phyloP scores from a whole-genome alignment of 2,113 vertebrate genomes.

The Conger conger region DNA sequence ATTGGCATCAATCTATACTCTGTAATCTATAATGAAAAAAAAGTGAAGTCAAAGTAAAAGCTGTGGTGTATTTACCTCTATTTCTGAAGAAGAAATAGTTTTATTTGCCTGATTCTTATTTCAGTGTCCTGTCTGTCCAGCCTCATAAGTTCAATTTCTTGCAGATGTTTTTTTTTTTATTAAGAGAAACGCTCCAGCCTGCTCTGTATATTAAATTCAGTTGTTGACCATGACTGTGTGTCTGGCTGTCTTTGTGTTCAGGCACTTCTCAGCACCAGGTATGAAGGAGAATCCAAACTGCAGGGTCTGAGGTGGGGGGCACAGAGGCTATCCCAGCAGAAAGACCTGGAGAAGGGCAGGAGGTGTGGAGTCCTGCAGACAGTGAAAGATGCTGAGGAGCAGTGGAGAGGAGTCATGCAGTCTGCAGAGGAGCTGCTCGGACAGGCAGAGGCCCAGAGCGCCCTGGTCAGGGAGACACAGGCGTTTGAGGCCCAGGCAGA shows the following conservation, averaged over 20 bases:
- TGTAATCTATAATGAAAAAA: too few relatives aligned
- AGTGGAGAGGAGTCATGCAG: slow-evolving; percentile 58
- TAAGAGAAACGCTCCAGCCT: too few relatives aligned
- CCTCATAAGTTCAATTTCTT: too few relatives aligned
- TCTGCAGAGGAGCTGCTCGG: slow-evolving; percentile 39
- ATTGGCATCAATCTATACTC: too few relatives aligned
- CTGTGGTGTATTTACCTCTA: too few relatives aligned
- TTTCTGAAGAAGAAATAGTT: too few relatives aligned
- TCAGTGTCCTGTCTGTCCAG: too few relatives aligned
- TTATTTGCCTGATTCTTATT: too few relatives aligned
- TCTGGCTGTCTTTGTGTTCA: slow-evolving; percentile 26
- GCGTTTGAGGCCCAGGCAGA: slow-evolving; percentile 43
- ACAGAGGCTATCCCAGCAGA: slow-evolving; percentile 52
- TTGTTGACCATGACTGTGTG: background rate
- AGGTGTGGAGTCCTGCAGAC: slow-evolving; percentile 45
- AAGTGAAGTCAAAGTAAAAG: too few relatives aligned
- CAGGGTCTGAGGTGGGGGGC: slow-evolving; percentile 45
- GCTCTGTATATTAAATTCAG: too few relatives aligned
- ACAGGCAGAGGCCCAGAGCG: slow-evolving; percentile 41
- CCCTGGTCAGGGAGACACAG: slow-evolving; percentile 45
- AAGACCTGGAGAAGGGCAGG: slow-evolving; percentile 42
- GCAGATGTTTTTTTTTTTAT: too few relatives aligned
- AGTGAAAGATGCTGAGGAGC: slow-evolving; percentile 55
- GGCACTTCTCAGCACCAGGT: slow-evolving; percentile 39
- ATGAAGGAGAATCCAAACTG: slow-evolving; percentile 58